phyloP scores from a whole-genome alignment of 2,888 invertebrate species.

The Hypena proboscidalis region DNA sequence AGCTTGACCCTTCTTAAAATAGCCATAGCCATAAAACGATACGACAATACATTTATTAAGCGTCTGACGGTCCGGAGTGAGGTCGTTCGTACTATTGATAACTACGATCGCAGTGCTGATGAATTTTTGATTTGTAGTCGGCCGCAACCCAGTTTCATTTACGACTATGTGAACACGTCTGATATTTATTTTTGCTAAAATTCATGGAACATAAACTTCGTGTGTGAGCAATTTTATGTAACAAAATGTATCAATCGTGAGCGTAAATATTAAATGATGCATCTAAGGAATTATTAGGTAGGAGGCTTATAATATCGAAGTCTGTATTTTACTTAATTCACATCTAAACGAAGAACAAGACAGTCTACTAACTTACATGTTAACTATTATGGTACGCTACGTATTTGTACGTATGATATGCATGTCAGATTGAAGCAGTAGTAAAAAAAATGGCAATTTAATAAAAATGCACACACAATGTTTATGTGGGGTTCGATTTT shows the following conservation, averaged over 20 bases:
- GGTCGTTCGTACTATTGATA: constrained; percentile 36
- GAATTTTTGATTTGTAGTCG: constrained; percentile 39
- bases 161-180: constrained; percentile 14
- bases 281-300: too few relatives aligned
- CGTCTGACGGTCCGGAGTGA: constrained; percentile 5
- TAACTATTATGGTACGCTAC: too few relatives aligned
- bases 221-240: neutral
- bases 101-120: constrained; percentile 24
- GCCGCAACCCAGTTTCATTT: constrained; percentile 29
- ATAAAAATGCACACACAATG: too few relatives aligned
- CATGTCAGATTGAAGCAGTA: too few relatives aligned
- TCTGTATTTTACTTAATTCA: too few relatives aligned
- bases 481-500: too few relatives aligned
- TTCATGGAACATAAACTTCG: constrained; percentile 11
- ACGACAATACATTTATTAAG: constrained; percentile 10
- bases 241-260: neutral
- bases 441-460: too few relatives aligned
- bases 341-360: too few relatives aligned
- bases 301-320: too few relatives aligned
- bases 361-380: too few relatives aligned
- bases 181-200: constrained; percentile 19
- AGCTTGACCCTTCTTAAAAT: neutral
- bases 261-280: neutral
- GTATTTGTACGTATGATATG: too few relatives aligned
- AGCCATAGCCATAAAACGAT: constrained; percentile 1